Conservation (phyloP, 2,888 invertebrate species). For the Cryptocephalus primarius region DNA sequence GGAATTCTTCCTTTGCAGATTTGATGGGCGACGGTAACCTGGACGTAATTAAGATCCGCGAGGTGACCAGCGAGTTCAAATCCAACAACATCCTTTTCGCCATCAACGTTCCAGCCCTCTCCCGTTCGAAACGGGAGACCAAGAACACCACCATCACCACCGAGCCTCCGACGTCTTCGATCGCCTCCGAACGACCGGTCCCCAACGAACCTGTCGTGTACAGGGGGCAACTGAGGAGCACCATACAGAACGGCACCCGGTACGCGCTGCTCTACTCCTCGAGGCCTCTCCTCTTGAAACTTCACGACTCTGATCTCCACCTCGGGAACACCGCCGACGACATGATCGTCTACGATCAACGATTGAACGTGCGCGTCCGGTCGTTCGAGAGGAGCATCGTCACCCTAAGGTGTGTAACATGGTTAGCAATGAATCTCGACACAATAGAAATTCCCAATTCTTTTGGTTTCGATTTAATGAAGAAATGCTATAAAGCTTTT, state of each 20-base stretch:
- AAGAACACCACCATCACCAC: constrained; percentile 7
- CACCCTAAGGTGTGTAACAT: no score
- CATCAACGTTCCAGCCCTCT: constrained; percentile 10
- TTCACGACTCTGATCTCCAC: constrained; percentile 17
- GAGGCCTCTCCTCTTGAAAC: constrained; percentile 23
- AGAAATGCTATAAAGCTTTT: no score
- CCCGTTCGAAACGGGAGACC: constrained; percentile 9
- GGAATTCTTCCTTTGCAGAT: constrained; percentile 9
- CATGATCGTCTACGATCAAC: constrained; percentile 22
- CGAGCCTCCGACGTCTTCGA: neutral
- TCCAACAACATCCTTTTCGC: constrained; percentile 12
- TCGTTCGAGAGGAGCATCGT: constrained; percentile 27
- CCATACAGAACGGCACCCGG: constrained; percentile 13
- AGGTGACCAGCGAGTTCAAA: constrained; percentile 5
- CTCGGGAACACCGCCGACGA: constrained; percentile 19
- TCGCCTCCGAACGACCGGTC: neutral
- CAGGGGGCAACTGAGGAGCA: constrained; percentile 16
- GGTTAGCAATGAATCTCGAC: no score
- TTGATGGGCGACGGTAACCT: constrained; percentile 12
- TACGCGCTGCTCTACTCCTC: constrained; percentile 29
- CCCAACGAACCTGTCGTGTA: constrained; percentile 25
- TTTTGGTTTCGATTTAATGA: no score
- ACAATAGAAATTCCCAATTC: no score
- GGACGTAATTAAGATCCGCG: constrained; percentile 8
- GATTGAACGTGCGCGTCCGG: constrained; percentile 28